A percentile compares a stretch with the other conserved stretches of the same genome.
These are phyloP conservation scores for Agrochola lota DNA, from an alignment of 2,888 invertebrate genomes.

Conservation along the genomic window DNA sequence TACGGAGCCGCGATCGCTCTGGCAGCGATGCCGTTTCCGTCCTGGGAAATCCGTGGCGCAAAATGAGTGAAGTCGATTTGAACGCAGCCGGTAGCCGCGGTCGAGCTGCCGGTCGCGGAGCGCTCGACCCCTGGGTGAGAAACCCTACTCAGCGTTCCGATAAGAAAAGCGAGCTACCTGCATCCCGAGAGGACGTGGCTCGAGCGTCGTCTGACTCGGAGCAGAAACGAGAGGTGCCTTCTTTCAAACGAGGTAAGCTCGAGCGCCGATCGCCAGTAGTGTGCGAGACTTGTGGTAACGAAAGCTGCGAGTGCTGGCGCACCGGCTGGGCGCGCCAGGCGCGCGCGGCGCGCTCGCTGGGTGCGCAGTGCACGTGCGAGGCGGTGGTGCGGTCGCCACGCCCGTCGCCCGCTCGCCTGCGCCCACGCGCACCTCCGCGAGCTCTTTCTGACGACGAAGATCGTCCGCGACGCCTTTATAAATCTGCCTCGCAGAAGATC, in stretches of 20 bases:
- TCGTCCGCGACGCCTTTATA: constrained; percentile 79
- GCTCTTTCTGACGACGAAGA: constrained; percentile 79
- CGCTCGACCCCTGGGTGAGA: constrained; percentile 74
- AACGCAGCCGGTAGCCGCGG: constrained; percentile 64
- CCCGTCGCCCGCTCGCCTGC: constrained; percentile 65
- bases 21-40: constrained; percentile 67
- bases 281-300: constrained; percentile 78
- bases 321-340: constrained; percentile 65
- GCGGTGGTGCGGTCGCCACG: constrained; percentile 67
- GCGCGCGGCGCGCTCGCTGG: constrained; percentile 65
- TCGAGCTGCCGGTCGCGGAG: constrained; percentile 61
- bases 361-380: constrained; percentile 73
- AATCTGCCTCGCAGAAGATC: constrained; percentile 77
- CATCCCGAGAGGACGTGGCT: constrained; percentile 64
- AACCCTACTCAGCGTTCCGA: constrained; percentile 60
- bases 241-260: constrained; percentile 73
- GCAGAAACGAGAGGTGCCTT: constrained; percentile 61
- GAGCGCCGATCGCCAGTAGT: constrained; percentile 76
- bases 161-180: constrained; percentile 48
- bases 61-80: constrained; percentile 81
- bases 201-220: constrained; percentile 60
- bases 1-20: constrained; percentile 63
- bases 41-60: constrained; percentile 81
- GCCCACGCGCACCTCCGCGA: constrained; percentile 69
- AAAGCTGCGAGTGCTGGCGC: constrained; percentile 78